Base-by-base conservation (phyloP, 2,797 vertebrate species). In the Smutsia temminckii region DNA sequence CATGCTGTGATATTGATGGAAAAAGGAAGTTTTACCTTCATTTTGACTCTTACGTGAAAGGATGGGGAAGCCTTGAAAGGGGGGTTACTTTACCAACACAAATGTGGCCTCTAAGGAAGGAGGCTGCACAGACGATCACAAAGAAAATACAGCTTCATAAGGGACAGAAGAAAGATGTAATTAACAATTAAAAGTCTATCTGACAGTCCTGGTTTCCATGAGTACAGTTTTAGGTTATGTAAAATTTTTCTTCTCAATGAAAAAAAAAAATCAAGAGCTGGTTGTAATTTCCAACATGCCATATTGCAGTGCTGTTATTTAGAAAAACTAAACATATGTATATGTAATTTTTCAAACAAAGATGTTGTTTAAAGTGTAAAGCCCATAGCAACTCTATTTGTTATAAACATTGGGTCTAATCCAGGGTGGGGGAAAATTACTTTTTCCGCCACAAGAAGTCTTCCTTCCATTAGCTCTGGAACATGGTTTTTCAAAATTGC, bases 271-370 rank as follows among this genome's bases (percentile, higher is more conserved):
- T 59, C 40, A 95, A 84, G 86, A 97, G 55, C 46, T 94, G 88
- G 46, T 93, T 83, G 29, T 75, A 88, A 85, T 96, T 97, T 86
- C 25, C 96, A 84, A 93, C 79, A 96, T 4, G 8, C 37, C 89
- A 93, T 92, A 94, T 89, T 86, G 89, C 72, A 6, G 72, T 42
- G 42, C 68, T 93, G 84, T 49, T 75, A 87, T 85, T 95, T 94
- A 88, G 37, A 92, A 49, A 49, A 88, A 16, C 51, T 51, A 97
- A 95, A 66, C 85, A 97, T 83, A 96, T 79, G 92, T 49, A 95
- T 18, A n/a, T 83, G 17, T 17, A 55, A 55, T 59, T 95, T 97
- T 96, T 95, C 95, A 96, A 95, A 97, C 59, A 96, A 93, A 97
- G 94, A 57, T 93, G 89, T 89, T 97, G 85, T 46, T 87, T 84